These are phyloP conservation scores for Paramuricea clavata DNA, from an alignment of 92 coral and sea anemone species.

Conservation along the genomic window DNA sequence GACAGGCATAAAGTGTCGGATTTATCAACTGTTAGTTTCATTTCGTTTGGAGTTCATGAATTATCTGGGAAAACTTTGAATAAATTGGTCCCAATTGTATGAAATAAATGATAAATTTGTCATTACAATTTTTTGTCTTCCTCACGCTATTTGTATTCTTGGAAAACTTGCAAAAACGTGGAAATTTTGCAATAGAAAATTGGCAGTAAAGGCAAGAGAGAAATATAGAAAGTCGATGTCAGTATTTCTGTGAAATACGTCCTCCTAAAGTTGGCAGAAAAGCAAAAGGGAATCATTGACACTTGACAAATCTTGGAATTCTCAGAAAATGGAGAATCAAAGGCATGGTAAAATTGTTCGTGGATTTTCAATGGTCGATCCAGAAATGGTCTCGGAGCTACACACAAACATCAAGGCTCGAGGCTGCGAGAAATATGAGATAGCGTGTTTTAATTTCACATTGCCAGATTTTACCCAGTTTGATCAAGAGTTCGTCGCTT, in stretches of 20 bases:
- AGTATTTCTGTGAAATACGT: too few species aligned
- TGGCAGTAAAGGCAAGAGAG: background rate
- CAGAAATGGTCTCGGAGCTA: slow-evolving; percentile 87
- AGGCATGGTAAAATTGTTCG: slow-evolving; percentile 74
- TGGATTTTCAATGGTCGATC: slow-evolving; percentile 92
- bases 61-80: too few species aligned
- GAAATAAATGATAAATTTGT: too few species aligned
- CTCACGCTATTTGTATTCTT: background rate
- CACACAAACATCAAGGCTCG: slow-evolving; percentile 77
- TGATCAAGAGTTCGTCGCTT: slow-evolving; percentile 81
- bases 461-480: slow-evolving; percentile 83
- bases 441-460: slow-evolving; percentile 85
- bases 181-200: background rate
- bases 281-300: too few species aligned
- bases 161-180: background rate
- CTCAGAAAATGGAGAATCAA: background rate
- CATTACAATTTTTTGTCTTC: too few species aligned
- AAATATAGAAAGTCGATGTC: too few species aligned
- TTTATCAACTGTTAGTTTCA: too few species aligned
- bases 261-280: background rate
- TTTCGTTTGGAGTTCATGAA: too few species aligned
- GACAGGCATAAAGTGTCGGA: too few species aligned
- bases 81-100: too few species aligned
- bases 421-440: slow-evolving; percentile 56
- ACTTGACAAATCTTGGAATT: background rate